Evolutionary conservation across 2,113 vertebrate genomes (phyloP).

Genomic region (Ondatra zibethicus): DNA sequence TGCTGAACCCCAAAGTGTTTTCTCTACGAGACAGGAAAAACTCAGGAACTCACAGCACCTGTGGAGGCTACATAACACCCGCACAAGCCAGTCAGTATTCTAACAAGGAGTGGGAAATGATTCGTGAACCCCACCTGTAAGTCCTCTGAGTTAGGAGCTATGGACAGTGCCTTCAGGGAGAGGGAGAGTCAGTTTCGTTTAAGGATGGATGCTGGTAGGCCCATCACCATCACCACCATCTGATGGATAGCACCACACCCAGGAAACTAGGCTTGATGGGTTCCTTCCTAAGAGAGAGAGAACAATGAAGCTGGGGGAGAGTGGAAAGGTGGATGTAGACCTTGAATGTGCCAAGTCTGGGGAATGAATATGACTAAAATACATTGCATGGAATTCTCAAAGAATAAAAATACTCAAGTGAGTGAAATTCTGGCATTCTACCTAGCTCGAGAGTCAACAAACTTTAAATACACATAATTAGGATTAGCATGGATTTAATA

Average conservation of each 20-base stretch:
- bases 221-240: not conserved
- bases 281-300: not conserved
- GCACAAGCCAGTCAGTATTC: not conserved
- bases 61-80: not conserved
- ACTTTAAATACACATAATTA: not conserved
- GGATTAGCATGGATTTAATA: not conserved
- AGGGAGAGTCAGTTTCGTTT: not conserved
- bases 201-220: not conserved
- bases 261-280: not conserved
- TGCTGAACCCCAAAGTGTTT: not conserved
- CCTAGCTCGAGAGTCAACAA: not conserved
- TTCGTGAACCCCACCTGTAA: not conserved
- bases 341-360: not conserved
- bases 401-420: not conserved
- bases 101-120: not conserved
- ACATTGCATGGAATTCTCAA: not conserved
- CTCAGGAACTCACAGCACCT: not conserved
- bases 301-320: not conserved
- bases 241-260: not conserved
- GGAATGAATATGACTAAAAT: not conserved
- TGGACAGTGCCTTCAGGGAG: not conserved
- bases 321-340: not conserved
- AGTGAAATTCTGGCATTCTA: not conserved
- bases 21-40: too few species aligned
- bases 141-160: not conserved